Base-by-base conservation (phyloP, 1,140 invertebrate species). In the Caerostris darwini region DNA sequence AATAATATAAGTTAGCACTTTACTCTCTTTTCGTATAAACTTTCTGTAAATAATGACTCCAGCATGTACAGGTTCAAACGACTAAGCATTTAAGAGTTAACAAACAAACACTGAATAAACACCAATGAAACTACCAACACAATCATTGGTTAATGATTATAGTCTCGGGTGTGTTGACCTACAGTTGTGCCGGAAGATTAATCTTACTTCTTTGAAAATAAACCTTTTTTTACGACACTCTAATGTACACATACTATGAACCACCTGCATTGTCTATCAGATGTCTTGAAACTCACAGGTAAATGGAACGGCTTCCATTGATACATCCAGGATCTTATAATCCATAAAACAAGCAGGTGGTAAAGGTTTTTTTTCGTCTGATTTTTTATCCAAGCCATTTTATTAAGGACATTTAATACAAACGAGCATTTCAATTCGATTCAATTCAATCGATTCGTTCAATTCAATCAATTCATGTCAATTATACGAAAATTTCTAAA, bases 81-180 rank as follows among this genome's bases (percentile, higher is more conserved):
- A 14, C 34, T 12, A 77, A 77, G 50, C 34, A 50, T 50, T 77
- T 10, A 12, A 34, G 53, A 53, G 71, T 12, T 3, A 53, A 77
- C 71, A 77, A 77, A 77, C 10, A 77, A 77, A 77, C 50, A 50
- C 34, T 77, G 71, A 77, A 50, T 77, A 34, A 77, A 77, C 34
- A 77, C 12, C 71, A 1, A 34, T 50, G 50, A 50, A 77, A 77
- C 34, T 34, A 34, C 19, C 50, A 50, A 53, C 53, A 2, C 71
- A 77, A 5, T 77, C 53, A 77, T 77, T 77, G 50, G 10, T 77
- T 77, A 77, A 77, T 50, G 34, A 50, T 12, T 12, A 34, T 34
- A 10, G 34, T 50, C 12, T 50, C 71, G 71, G 12, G 71, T 77
- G 71, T 77, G 71, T 77, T 77, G 71, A 77, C 71, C 71, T 53